Percentiles rank a stretch among this genome's conserved stretches.
phyloP scores from a whole-genome alignment of 1,140 invertebrate species.

The Ganaspis sp. region DNA sequence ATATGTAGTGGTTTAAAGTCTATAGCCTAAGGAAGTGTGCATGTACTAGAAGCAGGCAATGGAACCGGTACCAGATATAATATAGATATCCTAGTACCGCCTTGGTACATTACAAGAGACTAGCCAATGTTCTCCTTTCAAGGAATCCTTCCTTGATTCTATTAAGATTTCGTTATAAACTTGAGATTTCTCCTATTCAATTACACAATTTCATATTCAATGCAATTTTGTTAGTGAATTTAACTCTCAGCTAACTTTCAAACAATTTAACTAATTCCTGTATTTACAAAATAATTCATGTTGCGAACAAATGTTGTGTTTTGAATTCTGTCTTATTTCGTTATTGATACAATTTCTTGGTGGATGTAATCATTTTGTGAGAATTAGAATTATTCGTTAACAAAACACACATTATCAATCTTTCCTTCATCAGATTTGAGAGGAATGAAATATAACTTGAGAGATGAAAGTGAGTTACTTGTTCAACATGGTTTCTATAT shows the following conservation, averaged over 20 bases:
- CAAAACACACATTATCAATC: neutral
- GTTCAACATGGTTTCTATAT: neutral
- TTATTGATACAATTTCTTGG: too few species aligned
- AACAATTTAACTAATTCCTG: too few species aligned
- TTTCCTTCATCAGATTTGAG: neutral
- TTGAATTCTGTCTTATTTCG: too few species aligned
- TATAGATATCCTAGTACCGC: neutral
- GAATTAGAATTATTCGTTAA: too few species aligned
- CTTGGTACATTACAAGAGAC: neutral
- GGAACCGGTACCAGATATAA: neutral
- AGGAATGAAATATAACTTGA: neutral
- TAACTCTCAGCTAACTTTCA: too few species aligned
- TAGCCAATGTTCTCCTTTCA: neutral
- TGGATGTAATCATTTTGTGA: too few species aligned
- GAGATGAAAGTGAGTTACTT: neutral
- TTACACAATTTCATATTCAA: neutral
- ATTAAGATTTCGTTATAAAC: slow-evolving; percentile 16
- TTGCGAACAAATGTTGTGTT: too few species aligned
- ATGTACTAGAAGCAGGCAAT: neutral
- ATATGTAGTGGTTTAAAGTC: slow-evolving; percentile 10
- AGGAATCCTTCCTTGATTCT: neutral
- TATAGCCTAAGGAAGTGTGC: slow-evolving; percentile 5
- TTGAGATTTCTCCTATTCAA: slow-evolving; percentile 8
- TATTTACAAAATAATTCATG: too few species aligned
- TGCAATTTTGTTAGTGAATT: neutral